Evolutionary conservation across 2,888 invertebrate genomes (phyloP).

Genomic region (Latrodectus elegans): DNA sequence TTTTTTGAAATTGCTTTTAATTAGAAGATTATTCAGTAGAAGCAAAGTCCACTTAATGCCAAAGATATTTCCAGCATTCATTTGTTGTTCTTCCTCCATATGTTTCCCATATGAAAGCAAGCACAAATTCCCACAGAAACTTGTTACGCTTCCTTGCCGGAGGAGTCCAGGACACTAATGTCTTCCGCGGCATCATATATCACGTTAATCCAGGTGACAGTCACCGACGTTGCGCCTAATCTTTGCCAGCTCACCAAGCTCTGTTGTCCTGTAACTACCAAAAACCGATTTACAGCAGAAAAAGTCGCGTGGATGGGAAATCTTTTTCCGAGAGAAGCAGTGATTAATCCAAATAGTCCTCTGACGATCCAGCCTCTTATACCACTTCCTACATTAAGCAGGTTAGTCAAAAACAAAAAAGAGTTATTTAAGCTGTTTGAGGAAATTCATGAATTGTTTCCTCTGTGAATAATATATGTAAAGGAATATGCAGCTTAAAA

Average conservation of each 20-base stretch:
- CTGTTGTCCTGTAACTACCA: slow-evolving; percentile 54
- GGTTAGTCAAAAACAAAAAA: no score
- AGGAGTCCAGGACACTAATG: slow-evolving; percentile 42
- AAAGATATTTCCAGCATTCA: no score
- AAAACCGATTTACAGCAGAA: slow-evolving; percentile 43
- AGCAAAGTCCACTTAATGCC: no score
- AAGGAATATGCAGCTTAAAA: no score
- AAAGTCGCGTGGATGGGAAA: slow-evolving; percentile 38
- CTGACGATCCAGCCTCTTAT: background rate
- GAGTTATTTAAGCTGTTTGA: no score
- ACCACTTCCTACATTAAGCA: background rate
- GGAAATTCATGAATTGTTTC: no score
- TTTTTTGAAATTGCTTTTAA: no score
- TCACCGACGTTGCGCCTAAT: slow-evolving; percentile 59
- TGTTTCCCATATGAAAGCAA: slow-evolving; percentile 35
- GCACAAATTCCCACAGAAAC: slow-evolving; percentile 23
- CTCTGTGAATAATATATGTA: no score
- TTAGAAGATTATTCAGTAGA: no score
- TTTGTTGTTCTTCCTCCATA: slow-evolving; percentile 9
- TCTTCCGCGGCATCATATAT: slow-evolving; percentile 59
- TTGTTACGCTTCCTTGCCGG: slow-evolving; percentile 60
- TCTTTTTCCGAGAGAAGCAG: background rate
- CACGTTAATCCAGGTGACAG: slow-evolving; percentile 66
- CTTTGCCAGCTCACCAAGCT: slow-evolving; percentile 44
- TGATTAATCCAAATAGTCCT: background rate